Evolutionary conservation across 2,113 vertebrate species (phyloP), one percentile per base, ranked within the genome.

Genomic region (Misgurnus anguillicaudatus): DNA sequence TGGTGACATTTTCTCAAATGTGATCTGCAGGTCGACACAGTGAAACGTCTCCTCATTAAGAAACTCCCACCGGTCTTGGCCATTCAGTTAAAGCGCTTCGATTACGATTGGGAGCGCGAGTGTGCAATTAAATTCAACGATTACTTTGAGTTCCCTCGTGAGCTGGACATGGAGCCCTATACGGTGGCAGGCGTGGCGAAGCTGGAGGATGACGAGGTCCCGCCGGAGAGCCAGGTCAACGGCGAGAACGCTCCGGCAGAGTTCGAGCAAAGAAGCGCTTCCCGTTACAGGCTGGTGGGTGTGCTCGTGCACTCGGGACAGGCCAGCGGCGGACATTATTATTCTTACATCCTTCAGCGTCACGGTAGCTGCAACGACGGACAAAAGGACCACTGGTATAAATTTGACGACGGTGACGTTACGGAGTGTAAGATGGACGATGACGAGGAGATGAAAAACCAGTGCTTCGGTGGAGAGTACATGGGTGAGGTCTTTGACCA

Each of bases 381-480:
- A 0, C 96, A 96, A 87, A 94, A 94, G 88, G 97, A 98, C 84
- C 94, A 96, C 81, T 99, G 97, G 97, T 99, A 98, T 84, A 99
- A 99, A 89, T 99, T 98, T 71, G 97, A 99, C 60, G 97, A 98
- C 58, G 97, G 97, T 0, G 97, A 99, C 69, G 97, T 99, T 85
- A 98, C 97, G 1, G 97, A 99, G 85, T 99, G 96, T 91, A 99
- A 99, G 93, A 99, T 99, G 97, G 97, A 99, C 74, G 97, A 99
- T 1, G 97, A 99, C 41, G 97, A 99, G 93, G 97, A 99, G 89
- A 98, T 98, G 97, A 99, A 99, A 92, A 99, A 98, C 86, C 97
- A 99, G 88, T 99, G 97, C 91, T 99, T 98, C 63, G 97, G 97
- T 21, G 97, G 97, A 58, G 97, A 99, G 71, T 99, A 99, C 89